Percentiles rank a stretch among this genome's conserved stretches.
These are phyloP conservation scores for Apodemia zela DNA, from an alignment of 2,888 invertebrate genomes.

Conservation along the genomic window DNA sequence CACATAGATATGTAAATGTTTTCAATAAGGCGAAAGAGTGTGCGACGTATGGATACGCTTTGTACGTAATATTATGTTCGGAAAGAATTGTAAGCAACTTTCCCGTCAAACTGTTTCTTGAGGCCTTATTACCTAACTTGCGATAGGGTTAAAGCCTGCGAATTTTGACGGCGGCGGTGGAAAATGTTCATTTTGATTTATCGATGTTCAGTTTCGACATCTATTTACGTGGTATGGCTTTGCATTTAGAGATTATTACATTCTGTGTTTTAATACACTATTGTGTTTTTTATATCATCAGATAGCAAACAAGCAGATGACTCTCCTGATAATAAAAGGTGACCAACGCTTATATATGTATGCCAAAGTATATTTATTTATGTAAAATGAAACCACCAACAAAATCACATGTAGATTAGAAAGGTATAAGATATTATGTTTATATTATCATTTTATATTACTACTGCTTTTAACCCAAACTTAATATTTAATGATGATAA, in stretches of 20 bases:
- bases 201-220: slow-evolving; percentile 6
- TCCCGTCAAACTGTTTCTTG: slow-evolving; percentile 21
- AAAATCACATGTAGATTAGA: too few relatives aligned
- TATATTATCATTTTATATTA: too few relatives aligned
- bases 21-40: slow-evolving; percentile 55
- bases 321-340: too few relatives aligned
- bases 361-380: too few relatives aligned
- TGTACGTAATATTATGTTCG: slow-evolving; percentile 22
- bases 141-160: slow-evolving; percentile 13
- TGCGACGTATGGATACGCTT: slow-evolving; percentile 32
- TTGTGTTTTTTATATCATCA: too few relatives aligned
- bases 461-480: too few relatives aligned
- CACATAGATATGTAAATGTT: slow-evolving; percentile 71
- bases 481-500: too few relatives aligned
- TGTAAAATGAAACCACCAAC: too few relatives aligned
- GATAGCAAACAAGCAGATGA: too few relatives aligned
- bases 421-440: too few relatives aligned
- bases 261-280: too few relatives aligned
- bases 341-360: too few relatives aligned
- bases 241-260: neutral
- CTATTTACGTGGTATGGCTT: neutral
- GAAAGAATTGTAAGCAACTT: slow-evolving; percentile 24
- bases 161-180: slow-evolving; percentile 5
- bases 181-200: slow-evolving; percentile 14
- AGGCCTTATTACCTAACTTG: slow-evolving; percentile 17